A percentile compares a stretch with the other conserved stretches of the same genome.
These are phyloP conservation scores for Syrrhaptes paradoxus DNA, from an alignment of 2,113 vertebrate species.

Conservation along the genomic window DNA sequence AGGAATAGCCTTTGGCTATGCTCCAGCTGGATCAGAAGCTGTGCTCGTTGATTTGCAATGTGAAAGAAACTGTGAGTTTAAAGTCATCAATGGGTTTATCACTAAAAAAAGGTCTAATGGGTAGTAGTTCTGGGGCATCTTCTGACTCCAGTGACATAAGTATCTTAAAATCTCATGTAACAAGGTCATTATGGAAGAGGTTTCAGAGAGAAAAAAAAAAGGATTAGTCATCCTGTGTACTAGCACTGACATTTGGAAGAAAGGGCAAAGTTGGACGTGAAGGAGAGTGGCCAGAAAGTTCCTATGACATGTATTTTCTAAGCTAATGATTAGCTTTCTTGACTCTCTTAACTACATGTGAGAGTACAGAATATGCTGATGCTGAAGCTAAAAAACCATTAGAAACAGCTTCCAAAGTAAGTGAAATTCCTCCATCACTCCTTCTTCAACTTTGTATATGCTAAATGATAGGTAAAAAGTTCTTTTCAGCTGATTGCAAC, in stretches of 20 bases:
- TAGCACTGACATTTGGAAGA: background rate
- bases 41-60: fast-evolving
- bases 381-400: background rate
- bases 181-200: background rate
- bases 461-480: background rate
- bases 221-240: background rate
- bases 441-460: background rate
- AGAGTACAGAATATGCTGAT: background rate
- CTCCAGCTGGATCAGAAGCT: background rate
- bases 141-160: background rate
- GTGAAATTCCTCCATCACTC: background rate
- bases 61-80: background rate
- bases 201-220: background rate
- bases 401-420: background rate
- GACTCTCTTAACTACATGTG: background rate
- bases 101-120: background rate
- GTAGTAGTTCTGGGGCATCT: background rate
- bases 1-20: background rate
- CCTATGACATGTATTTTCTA: background rate
- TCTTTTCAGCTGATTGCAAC: background rate
- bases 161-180: background rate
- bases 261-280: background rate
- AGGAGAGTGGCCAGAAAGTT: background rate
- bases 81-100: background rate
- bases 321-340: background rate